Percentiles rank a stretch among this genome's conserved stretches.
Conservation (phyloP, 2,888 invertebrate species). For the Agrotis puta region DNA sequence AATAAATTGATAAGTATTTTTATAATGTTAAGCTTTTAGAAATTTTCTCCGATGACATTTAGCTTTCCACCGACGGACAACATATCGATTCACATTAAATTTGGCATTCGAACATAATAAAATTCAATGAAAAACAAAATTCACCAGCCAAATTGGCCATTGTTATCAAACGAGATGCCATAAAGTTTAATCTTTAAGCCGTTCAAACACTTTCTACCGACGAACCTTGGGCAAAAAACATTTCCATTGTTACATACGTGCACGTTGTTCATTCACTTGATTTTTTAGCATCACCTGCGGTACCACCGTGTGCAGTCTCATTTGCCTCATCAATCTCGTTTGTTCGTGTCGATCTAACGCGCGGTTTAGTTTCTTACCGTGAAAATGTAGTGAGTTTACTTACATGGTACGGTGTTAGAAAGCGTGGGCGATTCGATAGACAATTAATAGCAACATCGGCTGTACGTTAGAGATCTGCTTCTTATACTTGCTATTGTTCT, state of each 20-base stretch:
- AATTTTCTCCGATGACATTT: slow-evolving; percentile 11
- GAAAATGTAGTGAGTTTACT: slow-evolving; percentile 77
- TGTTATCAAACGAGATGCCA: slow-evolving; percentile 73
- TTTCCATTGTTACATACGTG: slow-evolving; percentile 77
- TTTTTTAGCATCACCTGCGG: slow-evolving; percentile 73
- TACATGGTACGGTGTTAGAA: slow-evolving; percentile 82
- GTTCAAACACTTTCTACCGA: slow-evolving; percentile 78
- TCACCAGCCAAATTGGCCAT: slow-evolving; percentile 73
- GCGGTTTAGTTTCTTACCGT: slow-evolving; percentile 68
- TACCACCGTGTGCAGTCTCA: slow-evolving; percentile 68
- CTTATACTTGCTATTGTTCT: slow-evolving; percentile 88
- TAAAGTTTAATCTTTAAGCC: slow-evolving; percentile 72
- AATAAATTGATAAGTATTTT: slow-evolving; percentile 8
- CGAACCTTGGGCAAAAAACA: slow-evolving; percentile 74
- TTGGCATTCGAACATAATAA: slow-evolving; percentile 50
- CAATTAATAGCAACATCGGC: slow-evolving; percentile 86
- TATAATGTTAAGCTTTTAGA: slow-evolving; percentile 5
- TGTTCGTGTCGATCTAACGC: slow-evolving; percentile 57
- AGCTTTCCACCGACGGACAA: slow-evolving; percentile 23
- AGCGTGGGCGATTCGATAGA: slow-evolving; percentile 88
- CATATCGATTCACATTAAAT: slow-evolving; percentile 50
- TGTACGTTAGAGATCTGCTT: slow-evolving; percentile 84
- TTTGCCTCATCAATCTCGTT: slow-evolving; percentile 56
- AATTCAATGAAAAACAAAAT: slow-evolving; percentile 67
- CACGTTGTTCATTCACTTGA: slow-evolving; percentile 74